A percentile compares a stretch with the other conserved stretches of the same genome.
phyloP scores from a whole-genome alignment of 2,797 vertebrate genomes.

The Xenopus petersii region DNA sequence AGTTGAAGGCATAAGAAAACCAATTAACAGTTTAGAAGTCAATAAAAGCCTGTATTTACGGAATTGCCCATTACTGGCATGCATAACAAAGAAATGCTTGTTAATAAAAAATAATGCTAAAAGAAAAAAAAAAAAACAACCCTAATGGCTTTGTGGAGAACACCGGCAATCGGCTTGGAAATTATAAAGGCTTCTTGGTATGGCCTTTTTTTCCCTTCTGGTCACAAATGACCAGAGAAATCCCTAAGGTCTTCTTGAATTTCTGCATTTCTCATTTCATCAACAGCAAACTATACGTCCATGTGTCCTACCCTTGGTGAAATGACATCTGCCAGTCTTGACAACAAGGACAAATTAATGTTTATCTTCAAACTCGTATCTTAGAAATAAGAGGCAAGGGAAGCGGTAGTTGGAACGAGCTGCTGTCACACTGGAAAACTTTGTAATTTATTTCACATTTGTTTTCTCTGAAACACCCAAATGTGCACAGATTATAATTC shows the following conservation, averaged over 20 bases:
- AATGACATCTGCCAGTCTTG: conserved; percentile 98
- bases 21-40: conserved; percentile 59
- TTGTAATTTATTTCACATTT: conserved; percentile 55
- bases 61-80: conserved; percentile 49
- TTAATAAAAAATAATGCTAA: conserved; percentile 59
- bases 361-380: conserved; percentile 60
- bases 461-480: conserved; percentile 55
- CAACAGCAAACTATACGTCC: conserved; percentile 82
- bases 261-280: conserved; percentile 89
- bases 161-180: conserved; percentile 65
- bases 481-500: conserved; percentile 58
- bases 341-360: conserved; percentile 84
- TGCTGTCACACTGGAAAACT: conserved; percentile 63
- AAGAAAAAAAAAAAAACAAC: conserved; percentile 54
- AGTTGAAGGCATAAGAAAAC: conserved; percentile 48
- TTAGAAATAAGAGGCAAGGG: conserved; percentile 56
- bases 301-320: conserved; percentile 76
- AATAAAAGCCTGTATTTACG: conserved; percentile 43
- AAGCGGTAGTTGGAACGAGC: conserved; percentile 49
- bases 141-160: conserved; percentile 72
- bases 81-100: conserved; percentile 45
- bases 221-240: conserved; percentile 93
- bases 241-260: conserved; percentile 92
- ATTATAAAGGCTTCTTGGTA: conserved; percentile 71
- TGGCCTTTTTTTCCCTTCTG: conserved; percentile 74